Conservation (phyloP, 1,140 invertebrate species). For the Harlomillsia oculata region DNA sequence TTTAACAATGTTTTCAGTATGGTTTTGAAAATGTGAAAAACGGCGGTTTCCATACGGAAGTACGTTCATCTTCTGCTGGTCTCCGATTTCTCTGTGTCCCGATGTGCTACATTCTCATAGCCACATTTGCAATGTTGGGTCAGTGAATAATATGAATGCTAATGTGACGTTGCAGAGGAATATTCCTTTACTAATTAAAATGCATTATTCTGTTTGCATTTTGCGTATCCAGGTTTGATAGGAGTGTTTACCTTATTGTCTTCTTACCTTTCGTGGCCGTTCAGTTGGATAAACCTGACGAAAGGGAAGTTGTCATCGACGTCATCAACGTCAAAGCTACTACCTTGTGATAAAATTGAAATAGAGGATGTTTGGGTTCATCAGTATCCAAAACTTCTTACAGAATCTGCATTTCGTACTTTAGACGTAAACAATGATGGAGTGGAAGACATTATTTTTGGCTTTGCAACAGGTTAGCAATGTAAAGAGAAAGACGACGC, state of each 20-base stretch:
- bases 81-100: constrained; percentile 35
- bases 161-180: neutral
- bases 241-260: constrained; percentile 53
- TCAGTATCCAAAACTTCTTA: constrained; percentile 61
- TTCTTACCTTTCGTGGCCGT: constrained; percentile 53
- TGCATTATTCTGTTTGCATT: constrained; percentile 7
- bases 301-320: constrained; percentile 23
- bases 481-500: too few relatives aligned
- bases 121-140: constrained; percentile 35
- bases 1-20: constrained; percentile 7
- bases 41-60: constrained; percentile 32
- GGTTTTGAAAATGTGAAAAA: constrained; percentile 31
- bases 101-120: constrained; percentile 35
- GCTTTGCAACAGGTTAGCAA: constrained; percentile 63
- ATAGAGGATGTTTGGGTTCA: constrained; percentile 60
- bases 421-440: constrained; percentile 65
- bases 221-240: constrained; percentile 46
- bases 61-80: constrained; percentile 29
- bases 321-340: constrained; percentile 36
- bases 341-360: constrained; percentile 58
- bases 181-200: neutral
- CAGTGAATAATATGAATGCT: neutral
- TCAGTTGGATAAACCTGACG: constrained; percentile 52
- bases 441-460: constrained; percentile 63
- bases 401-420: constrained; percentile 62